A percentile compares a stretch with the other conserved stretches of the same genome.
Evolutionary conservation across 2,797 vertebrate species (phyloP).

Genomic region (Enteromius unitaeniatus): DNA sequence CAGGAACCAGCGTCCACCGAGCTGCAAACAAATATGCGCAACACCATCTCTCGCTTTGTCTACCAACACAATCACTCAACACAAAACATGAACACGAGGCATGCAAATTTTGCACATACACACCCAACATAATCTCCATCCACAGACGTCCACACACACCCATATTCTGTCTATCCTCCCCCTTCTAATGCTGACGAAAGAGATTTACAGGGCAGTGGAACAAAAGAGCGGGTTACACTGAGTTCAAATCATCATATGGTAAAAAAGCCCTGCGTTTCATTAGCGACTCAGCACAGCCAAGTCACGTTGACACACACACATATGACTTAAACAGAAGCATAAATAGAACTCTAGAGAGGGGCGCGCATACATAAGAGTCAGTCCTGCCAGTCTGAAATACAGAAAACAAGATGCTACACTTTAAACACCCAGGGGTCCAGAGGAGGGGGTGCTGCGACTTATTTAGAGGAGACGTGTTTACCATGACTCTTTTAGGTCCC

Average conservation of each 20-base stretch:
- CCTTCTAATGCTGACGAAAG: conserved; percentile 46
- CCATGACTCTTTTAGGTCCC: conserved; percentile 24
- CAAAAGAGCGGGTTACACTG: conserved; percentile 53
- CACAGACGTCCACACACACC: conserved; percentile 3
- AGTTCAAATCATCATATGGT: conserved; percentile 58
- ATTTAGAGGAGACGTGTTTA: conserved; percentile 31
- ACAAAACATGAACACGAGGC: conserved; percentile 47
- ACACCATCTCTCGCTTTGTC: conserved; percentile 9
- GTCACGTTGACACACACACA: conserved; percentile 40
- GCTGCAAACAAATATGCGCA: conserved; percentile 2
- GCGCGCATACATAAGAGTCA: background rate
- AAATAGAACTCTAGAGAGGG: conserved; percentile 23
- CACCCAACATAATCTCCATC: conserved; percentile 33
- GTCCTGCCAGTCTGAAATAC: background rate
- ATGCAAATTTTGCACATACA: conserved; percentile 37
- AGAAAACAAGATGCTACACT: conserved; percentile 32
- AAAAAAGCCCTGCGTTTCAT: conserved; percentile 56
- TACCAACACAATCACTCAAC: conserved; percentile 29
- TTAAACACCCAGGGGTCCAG: conserved; percentile 31
- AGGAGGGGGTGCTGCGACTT: background rate
- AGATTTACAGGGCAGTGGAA: conserved; percentile 54
- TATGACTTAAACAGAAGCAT: conserved; percentile 26
- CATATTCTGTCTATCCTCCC: conserved; percentile 18
- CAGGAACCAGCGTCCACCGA: conserved; percentile 15
- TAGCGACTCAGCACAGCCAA: conserved; percentile 54